Conservation (phyloP, 2,888 invertebrate species). For the Caradrina kadenii region DNA sequence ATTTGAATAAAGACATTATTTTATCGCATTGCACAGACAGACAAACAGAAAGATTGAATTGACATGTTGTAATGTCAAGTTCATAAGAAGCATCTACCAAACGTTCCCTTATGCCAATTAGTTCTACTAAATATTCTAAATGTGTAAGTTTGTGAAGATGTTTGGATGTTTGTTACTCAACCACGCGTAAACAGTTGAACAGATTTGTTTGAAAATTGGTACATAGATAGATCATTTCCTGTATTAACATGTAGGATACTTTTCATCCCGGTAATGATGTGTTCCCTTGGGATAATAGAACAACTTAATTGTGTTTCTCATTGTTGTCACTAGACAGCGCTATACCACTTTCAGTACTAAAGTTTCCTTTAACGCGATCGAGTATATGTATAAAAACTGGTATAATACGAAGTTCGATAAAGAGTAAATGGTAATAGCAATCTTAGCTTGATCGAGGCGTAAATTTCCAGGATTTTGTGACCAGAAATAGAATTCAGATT, state of each 20-base stretch:
- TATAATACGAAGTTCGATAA: background rate
- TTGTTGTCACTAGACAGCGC: background rate
- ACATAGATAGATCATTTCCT: too few relatives aligned
- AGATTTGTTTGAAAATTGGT: too few relatives aligned
- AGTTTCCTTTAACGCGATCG: too few relatives aligned
- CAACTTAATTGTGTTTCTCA: background rate
- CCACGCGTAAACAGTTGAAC: too few relatives aligned
- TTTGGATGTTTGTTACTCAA: too few relatives aligned
- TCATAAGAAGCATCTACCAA: background rate
- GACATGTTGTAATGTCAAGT: constrained; percentile 25
- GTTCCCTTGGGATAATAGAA: too few relatives aligned
- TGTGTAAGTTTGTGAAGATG: too few relatives aligned
- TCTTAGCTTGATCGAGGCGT: background rate
- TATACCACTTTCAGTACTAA: background rate
- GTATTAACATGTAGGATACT: too few relatives aligned
- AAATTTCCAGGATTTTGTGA: background rate
- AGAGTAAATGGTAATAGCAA: background rate
- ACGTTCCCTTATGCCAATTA: too few relatives aligned
- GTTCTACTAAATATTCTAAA: too few relatives aligned
- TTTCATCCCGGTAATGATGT: too few relatives aligned
- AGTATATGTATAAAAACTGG: too few relatives aligned
- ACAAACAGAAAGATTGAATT: constrained; percentile 22
- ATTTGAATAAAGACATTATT: constrained; percentile 51
- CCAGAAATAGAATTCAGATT: constrained; percentile 15
- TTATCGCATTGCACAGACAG: constrained; percentile 21